Percentiles rank a stretch among this genome's conserved stretches.
Conservation (phyloP, 2,888 invertebrate species). For the Leucania comma region DNA sequence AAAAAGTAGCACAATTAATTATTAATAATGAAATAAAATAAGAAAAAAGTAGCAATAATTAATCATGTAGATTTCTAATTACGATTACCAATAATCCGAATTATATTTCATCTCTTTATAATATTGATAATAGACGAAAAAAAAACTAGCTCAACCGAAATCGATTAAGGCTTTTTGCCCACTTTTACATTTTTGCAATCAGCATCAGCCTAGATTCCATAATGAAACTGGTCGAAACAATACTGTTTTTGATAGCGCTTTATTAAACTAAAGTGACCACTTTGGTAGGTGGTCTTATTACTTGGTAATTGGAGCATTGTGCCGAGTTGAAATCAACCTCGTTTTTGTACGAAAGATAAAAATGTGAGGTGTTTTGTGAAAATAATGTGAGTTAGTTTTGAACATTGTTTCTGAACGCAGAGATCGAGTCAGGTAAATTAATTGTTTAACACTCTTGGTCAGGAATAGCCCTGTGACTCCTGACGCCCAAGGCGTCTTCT, state of each 20-base stretch:
- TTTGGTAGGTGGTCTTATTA: constrained; percentile 56
- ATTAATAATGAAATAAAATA: background rate
- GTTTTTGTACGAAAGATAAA: constrained; percentile 33
- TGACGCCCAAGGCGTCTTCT: no score
- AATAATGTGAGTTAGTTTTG: constrained; percentile 13
- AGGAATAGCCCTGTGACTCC: no score
- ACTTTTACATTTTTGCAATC: constrained; percentile 55
- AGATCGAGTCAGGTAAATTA: background rate
- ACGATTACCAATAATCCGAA: background rate
- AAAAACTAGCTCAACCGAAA: constrained; percentile 23
- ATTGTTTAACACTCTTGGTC: no score
- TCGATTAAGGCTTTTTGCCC: constrained; percentile 29
- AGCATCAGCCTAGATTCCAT: constrained; percentile 62
- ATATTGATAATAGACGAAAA: constrained; percentile 20
- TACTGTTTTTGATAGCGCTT: constrained; percentile 56
- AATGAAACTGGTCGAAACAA: constrained; percentile 67
- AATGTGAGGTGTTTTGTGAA: constrained; percentile 30
- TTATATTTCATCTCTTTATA: background rate
- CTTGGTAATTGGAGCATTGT: constrained; percentile 58
- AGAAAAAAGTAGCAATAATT: background rate
- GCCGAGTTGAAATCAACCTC: constrained; percentile 57
- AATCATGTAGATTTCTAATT: background rate
- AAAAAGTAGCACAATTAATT: background rate
- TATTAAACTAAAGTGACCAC: constrained; percentile 49
- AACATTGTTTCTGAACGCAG: constrained; percentile 4